Evolutionary conservation across 92 coral and sea anemone species (phyloP), one percentile per base, ranked within the genome.

Genomic region (Umimayanthus chanpuru): DNA sequence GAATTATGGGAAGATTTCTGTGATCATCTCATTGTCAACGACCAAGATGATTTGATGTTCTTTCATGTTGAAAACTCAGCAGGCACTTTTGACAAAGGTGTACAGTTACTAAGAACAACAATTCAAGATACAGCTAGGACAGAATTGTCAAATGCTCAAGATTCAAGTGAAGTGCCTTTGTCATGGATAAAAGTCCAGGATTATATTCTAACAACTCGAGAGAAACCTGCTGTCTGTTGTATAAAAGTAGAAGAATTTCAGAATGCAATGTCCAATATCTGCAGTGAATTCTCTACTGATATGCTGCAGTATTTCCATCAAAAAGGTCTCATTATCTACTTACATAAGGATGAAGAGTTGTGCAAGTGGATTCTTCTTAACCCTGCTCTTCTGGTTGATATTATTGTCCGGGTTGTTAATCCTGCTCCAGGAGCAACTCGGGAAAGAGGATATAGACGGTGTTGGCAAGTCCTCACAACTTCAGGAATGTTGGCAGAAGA

Each of bases 181-280:
- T 91, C 94, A 11, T 91, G 94, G 94, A 85, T 91, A 44, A 89
- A 89, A 73, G 80, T 91, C 36, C 94, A 91, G 43, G 94, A 91
- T 73, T 89, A 82, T 30, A 44, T 91, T 9, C 81, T 91, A 21
- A 81, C 66, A 0, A 18, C 29, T 14, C 66, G 6, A 29, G 78
- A 87, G 36, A 70, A 40, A 18, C n/a, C 72, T 10, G 14, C 85
- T 14, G 64, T 26, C 5, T 85, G 74, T 15, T 92, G 94, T 79
- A 67, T 90, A n/a, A 79, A 82, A 50, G 61, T 92, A 5, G 71
- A 72, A 20, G 87, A 92, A 16, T 79, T 92, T 67, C 64, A 68
- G 56, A 30, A 11, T 30, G 21, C 23, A 11, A 39, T 80, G 9
- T 28, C 25, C 25, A 28, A 82, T 32, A 61, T 88, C 55, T 88